Conservation (phyloP, 2,113 vertebrate species). For the Phrynosoma platyrhinos region DNA sequence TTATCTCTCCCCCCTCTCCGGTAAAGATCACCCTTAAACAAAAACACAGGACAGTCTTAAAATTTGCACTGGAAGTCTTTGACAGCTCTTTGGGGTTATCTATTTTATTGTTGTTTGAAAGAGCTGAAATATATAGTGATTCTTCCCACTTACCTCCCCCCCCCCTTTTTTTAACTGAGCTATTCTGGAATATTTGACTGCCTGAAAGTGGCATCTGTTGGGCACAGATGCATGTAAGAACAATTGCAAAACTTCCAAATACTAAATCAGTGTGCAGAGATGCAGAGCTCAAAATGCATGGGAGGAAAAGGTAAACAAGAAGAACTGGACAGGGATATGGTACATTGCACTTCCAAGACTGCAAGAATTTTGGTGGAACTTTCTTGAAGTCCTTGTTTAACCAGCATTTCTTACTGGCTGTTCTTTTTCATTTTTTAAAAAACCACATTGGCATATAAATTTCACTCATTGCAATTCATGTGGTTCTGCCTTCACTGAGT, state of each 20-base stretch:
- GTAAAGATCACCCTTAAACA: constrained; percentile 16
- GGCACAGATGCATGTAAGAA: constrained; percentile 61
- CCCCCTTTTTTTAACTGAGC: constrained; percentile 44
- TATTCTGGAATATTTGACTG: constrained; percentile 73
- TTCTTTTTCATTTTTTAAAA: neutral
- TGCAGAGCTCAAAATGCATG: neutral
- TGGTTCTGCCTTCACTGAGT: too few relatives aligned
- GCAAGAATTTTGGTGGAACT: neutral
- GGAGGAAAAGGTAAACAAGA: neutral
- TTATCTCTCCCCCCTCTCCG: neutral
- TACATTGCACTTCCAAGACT: neutral
- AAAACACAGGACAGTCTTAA: constrained; percentile 54
- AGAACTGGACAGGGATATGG: neutral
- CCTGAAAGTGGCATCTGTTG: constrained; percentile 76
- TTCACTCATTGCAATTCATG: neutral
- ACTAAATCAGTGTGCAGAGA: neutral
- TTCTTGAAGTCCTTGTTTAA: neutral
- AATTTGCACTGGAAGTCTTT: constrained; percentile 47
- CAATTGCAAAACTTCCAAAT: constrained; percentile 41
- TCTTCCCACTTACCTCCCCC: constrained; percentile 38
- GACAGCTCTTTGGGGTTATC: constrained; percentile 53
- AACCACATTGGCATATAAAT: too few relatives aligned
- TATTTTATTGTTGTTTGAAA: constrained; percentile 35
- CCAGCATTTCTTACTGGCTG: neutral
- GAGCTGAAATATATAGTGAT: constrained; percentile 67